Conservation (phyloP, 2,888 invertebrate genomes). For the Didymodactylos carnosus region DNA sequence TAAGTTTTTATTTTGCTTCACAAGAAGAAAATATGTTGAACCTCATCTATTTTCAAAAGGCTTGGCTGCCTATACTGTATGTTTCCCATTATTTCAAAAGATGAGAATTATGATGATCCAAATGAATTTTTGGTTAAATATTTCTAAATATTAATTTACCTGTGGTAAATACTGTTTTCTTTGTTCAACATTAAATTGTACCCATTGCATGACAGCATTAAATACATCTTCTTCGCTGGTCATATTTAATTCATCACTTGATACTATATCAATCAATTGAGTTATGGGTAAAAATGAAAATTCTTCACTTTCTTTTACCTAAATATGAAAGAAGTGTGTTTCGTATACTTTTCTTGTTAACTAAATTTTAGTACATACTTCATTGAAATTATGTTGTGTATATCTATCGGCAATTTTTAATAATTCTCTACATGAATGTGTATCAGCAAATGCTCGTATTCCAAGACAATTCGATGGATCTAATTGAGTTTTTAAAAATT, state of each 20-base stretch:
- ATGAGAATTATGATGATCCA: no score
- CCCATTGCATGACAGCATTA: constrained; percentile 94
- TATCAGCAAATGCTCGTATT: constrained; percentile 93
- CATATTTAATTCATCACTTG: constrained; percentile 84
- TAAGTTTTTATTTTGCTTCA: no score
- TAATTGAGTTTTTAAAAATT: constrained; percentile 47
- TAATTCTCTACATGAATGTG: constrained; percentile 86
- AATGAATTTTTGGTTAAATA: no score
- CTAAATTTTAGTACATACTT: no score
- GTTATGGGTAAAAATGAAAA: constrained; percentile 79
- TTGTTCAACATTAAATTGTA: constrained; percentile 82
- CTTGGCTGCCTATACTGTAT: no score
- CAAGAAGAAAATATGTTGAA: no score
- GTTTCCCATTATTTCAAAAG: no score
- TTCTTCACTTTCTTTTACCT: constrained; percentile 63
- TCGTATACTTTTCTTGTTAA: constrained; percentile 70
- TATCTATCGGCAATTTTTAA: constrained; percentile 89
- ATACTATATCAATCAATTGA: constrained; percentile 87
- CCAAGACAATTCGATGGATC: constrained; percentile 95
- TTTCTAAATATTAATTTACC: constrained; percentile 89
- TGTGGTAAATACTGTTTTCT: constrained; percentile 72
- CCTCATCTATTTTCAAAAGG: no score
- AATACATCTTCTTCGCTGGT: constrained; percentile 90
- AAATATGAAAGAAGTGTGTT: constrained; percentile 76
- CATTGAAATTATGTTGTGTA: constrained; percentile 91